A percentile compares a stretch with the other conserved stretches of the same genome.
Evolutionary conservation across 1,140 invertebrate genomes (phyloP).

Genomic region (Ctenoplectra terminalis): DNA sequence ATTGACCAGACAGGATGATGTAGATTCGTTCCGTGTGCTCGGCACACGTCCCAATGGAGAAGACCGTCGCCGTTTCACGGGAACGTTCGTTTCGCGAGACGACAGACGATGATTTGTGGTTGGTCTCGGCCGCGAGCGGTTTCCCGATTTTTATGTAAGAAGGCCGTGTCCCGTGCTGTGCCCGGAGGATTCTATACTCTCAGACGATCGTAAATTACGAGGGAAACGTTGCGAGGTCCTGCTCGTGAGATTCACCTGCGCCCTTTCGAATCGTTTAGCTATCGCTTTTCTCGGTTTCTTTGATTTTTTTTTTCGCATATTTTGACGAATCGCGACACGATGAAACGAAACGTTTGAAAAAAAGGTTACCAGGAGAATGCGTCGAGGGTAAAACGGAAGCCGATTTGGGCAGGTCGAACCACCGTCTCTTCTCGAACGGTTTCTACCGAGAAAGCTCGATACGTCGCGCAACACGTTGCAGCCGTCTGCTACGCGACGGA

Average conservation of each 20-base stretch:
- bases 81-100: slow-evolving; percentile 41
- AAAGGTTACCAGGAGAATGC: no score
- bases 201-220: slow-evolving; percentile 81
- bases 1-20: slow-evolving; percentile 80
- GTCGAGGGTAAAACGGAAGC: no score
- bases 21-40: slow-evolving; percentile 73
- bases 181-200: slow-evolving; percentile 70
- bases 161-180: slow-evolving; percentile 66
- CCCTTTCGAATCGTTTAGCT: neutral
- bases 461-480: slow-evolving; percentile 66
- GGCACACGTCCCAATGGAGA: slow-evolving; percentile 48
- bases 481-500: slow-evolving; percentile 42
- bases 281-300: neutral
- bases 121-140: slow-evolving; percentile 69
- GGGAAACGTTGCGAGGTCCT: slow-evolving; percentile 15
- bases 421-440: slow-evolving; percentile 6
- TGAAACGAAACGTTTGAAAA: no score
- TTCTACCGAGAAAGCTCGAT: slow-evolving; percentile 32
- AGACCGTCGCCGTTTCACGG: slow-evolving; percentile 53
- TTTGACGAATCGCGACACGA: no score
- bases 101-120: slow-evolving; percentile 81
- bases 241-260: neutral
- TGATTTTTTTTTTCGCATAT: no score
- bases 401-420: no score
- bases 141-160: slow-evolving; percentile 82